Conservation (phyloP, 2,797 vertebrate genomes). For the Tauraco hartlaubi region DNA sequence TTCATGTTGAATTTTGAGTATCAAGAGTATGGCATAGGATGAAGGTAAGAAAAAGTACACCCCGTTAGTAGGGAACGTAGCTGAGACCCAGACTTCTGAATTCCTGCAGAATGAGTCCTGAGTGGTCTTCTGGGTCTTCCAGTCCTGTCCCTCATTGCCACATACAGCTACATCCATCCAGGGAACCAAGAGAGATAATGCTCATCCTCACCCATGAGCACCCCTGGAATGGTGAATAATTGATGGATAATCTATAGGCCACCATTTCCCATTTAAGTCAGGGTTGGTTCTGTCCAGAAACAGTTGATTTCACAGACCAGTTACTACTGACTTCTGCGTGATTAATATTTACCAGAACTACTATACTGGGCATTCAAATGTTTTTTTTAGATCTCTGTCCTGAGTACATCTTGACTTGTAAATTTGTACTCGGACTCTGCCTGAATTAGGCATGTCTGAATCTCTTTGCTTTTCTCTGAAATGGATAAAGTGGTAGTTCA, state of each 20-base stretch:
- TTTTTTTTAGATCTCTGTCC: not conserved
- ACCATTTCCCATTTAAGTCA: not conserved
- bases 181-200: not conserved
- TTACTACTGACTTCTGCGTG: not conserved
- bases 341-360: not conserved
- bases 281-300: not conserved
- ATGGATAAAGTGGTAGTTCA: not conserved
- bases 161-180: fast-evolving
- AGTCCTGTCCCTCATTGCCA: not conserved
- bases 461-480: not conserved
- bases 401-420: not conserved
- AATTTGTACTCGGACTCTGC: not conserved
- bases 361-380: not conserved
- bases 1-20: not conserved
- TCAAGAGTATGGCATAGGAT: not conserved
- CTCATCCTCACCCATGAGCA: not conserved
- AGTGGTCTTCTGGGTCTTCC: not conserved
- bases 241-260: not conserved
- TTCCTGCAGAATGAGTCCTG: not conserved
- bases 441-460: not conserved
- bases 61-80: not conserved
- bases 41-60: not conserved
- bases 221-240: not conserved
- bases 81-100: not conserved
- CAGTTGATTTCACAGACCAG: not conserved